Evolutionary conservation across 2,113 vertebrate species (phyloP), one percentile per base, ranked within the genome.

Genomic region (Hippocampus comes): DNA sequence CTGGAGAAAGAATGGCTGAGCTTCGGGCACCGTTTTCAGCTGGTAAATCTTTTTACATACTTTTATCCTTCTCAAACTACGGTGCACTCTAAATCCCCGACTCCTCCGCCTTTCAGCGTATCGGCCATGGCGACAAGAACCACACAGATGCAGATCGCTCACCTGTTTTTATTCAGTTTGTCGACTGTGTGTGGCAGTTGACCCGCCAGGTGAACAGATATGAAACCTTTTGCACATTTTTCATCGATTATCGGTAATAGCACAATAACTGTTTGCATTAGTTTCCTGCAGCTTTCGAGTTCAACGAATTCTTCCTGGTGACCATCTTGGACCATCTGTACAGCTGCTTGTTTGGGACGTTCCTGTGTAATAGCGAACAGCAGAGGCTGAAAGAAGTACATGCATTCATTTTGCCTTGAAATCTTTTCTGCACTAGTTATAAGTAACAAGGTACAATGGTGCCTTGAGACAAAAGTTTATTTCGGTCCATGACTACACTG

Each of bases 141-240:
- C 96, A 99, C 0, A 95, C 96, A 0, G 97, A 99, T 0, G 95
- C 96, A 0, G 97, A 99, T 89, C 93, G 96, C 30, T 99, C 97
- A 0, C 97, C 97, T 2, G 94, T 99, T 79, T 99, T 99, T 63
- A 94, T 99, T 80, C 97, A 99, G 89, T 99, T 99, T 78, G 91
- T 99, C 9, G 97, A 99, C 89, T 98, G 94, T 34, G 97, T 99
- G 68, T 99, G 97, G 97, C 97, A 99, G 68, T 93, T 99, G 93
- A 97, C 95, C n/a, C 94, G 94, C 86, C 97, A 99, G 95, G 97
- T 98, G 86, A 75, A 74, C 1, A n/a, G 23, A 41, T 14, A 41
- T 14, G 8, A 30, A 15, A 14, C 12, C 46, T 34, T 0, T 4
- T 0, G 23, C 53, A 15, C 15, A 67, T 53, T 56, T 30, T 21